Conservation (phyloP, 2,797 vertebrate genomes). For the Lates japonicus region DNA sequence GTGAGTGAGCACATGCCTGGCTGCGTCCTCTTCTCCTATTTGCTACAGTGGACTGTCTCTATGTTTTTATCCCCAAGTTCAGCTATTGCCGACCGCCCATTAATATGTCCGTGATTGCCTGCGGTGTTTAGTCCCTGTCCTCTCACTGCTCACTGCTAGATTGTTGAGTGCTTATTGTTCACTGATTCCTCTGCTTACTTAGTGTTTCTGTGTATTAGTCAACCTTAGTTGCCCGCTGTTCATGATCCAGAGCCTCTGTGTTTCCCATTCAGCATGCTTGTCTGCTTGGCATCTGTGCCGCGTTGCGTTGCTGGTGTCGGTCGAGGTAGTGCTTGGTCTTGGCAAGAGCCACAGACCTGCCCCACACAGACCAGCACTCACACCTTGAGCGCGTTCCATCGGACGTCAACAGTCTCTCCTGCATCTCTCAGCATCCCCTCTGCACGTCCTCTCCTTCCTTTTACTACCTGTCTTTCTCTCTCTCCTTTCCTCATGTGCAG, state of each 20-base stretch:
- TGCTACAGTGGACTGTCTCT: slow-evolving; percentile 10
- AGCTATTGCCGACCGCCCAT: slow-evolving; percentile 21
- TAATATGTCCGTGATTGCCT: too few species aligned
- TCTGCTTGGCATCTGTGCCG: slow-evolving; percentile 55
- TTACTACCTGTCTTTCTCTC: slow-evolving; percentile 21
- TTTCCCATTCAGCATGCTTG: slow-evolving; percentile 43
- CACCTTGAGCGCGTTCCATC: slow-evolving; percentile 42
- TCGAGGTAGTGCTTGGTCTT: slow-evolving; percentile 42
- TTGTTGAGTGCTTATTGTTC: slow-evolving; percentile 12
- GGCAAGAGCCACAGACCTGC: slow-evolving; percentile 21
- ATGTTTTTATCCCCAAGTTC: slow-evolving; percentile 9
- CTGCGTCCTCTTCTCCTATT: slow-evolving; percentile 29
- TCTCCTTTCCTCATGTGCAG: background rate
- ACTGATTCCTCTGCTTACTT: slow-evolving; percentile 18
- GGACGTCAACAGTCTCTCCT: slow-evolving; percentile 44
- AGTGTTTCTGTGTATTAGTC: slow-evolving; percentile 30
- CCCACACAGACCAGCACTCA: slow-evolving; percentile 23
- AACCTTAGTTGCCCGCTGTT: slow-evolving; percentile 41
- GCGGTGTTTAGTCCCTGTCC: slow-evolving; percentile 30
- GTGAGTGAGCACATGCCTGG: slow-evolving; percentile 12
- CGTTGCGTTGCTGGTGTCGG: slow-evolving; percentile 29
- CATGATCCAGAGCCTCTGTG: slow-evolving; percentile 38
- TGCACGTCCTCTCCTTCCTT: slow-evolving; percentile 29
- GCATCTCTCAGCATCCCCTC: slow-evolving; percentile 36
- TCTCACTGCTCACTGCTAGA: slow-evolving; percentile 18